Evolutionary conservation across 2,113 vertebrate genomes (phyloP), one percentile per base, ranked within the genome.

Genomic region (Poeciliopsis retropinna): DNA sequence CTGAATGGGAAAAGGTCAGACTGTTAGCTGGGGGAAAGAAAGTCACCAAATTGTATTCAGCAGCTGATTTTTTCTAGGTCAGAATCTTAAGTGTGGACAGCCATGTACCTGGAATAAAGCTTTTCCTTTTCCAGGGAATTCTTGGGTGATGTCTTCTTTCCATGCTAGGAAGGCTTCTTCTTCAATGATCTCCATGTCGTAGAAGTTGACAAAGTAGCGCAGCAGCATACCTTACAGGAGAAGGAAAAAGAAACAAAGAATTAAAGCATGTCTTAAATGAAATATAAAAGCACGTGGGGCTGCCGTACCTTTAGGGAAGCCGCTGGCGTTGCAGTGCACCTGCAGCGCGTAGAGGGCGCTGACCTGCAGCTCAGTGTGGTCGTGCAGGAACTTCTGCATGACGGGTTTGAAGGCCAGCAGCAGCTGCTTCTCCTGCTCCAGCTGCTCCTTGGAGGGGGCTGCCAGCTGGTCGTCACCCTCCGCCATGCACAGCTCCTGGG

Each of bases 91-190:
- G 15, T 19, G 5, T 5, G 17, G 13, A 28, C 17, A 9, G 54
- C 3, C 5, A 41, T 6, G 27, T 95, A 97, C 98, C 98, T 99
- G 98, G 94, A 99, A 99, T 93, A 99, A 96, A 92, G 98, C 97
- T 95, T 99, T 99, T 94, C 98, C 98, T 93, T 99, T 99, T 87
- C 98, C 98, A 91, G 98, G 98, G 95, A 99, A 99, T 90, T 99
- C 98, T 94, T 99, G 97, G 81, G 96, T 97, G 85, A 99, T 97
- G 82, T 99, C 98, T 96, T 99, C 98, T 96, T 99, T 99, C 98
- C 98, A 99, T 70, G 97, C 97, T 75, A 99, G 95, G 87, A 99
- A 99, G 92, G 97, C 97, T 95, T 99, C 98, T 94, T 99, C 98
- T 95, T 99, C 98, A 88, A 99, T 97, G 89, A 99, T 99, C 93